Evolutionary conservation across 2,113 vertebrate species (phyloP), one percentile per base, ranked within the genome.

Genomic region (Gambusia affinis): DNA sequence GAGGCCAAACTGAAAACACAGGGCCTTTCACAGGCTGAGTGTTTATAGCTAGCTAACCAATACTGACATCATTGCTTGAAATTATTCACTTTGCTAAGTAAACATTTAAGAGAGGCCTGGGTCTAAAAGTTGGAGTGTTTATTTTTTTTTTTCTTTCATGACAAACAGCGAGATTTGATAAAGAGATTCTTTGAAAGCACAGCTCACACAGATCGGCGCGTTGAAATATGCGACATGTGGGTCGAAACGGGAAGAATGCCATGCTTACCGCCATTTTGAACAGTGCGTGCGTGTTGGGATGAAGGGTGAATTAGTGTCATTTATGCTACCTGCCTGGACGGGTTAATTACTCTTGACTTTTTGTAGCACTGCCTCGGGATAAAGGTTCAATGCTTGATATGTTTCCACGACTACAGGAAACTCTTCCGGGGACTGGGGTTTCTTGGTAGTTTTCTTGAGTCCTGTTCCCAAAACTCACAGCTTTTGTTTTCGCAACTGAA

Each of bases 1-100:
- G 75, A 67, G 57, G 79, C 57, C 37, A 60, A 70, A 66, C 63
- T 69, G 29, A 79, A 84, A 86, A 79, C 76, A 81, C 82, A 80
- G 6, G 65, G 79, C 82, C 44, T 31, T 78, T 74, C 44, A 78
- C 79, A 75, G 47, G 10, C 42, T 22, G 17, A 75, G 72, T 89
- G 85, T 89, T 89, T 85, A 85, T 64, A 70, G 14, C 28, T 10
- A 2, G 29, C 39, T 66, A 35, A 79, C 57, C 8, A 0, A 75
- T 79, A 44, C 81, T 87, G 72, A 78, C 84, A 72, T 79, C 10
- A 75, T 60, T 37, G 28, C 67, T 71, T 67, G 1, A 69, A 64
- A 72, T 22, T 33, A 42, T 60, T 72, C 39, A 8, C 28, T 70
- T 51, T 83, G 64, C 61, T 67, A 84, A 82, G 44, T 66, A 8